These are phyloP conservation scores for Yponomeuta sedellus DNA, from an alignment of 2,888 invertebrate species.

Conservation along the genomic window DNA sequence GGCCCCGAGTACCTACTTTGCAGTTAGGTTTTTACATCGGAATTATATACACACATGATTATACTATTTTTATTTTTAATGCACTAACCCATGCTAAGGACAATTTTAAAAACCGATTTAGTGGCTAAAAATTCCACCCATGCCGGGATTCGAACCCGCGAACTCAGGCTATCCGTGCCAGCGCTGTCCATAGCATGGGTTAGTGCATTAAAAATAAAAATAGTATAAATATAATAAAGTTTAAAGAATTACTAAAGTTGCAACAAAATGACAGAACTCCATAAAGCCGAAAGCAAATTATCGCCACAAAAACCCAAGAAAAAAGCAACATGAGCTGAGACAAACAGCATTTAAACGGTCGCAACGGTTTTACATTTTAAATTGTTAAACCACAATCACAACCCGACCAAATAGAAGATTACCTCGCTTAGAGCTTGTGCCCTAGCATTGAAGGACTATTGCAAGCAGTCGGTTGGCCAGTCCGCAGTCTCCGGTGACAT, in stretches of 20 bases:
- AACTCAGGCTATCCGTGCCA: no score
- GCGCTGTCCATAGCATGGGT: no score
- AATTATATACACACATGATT: no score
- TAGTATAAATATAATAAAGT: neutral
- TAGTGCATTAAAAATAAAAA: no score
- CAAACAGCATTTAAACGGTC: neutral
- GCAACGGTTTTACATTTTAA: constrained; percentile 9
- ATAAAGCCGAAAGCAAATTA: neutral
- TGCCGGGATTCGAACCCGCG: no score
- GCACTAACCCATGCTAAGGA: no score
- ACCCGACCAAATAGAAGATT: neutral
- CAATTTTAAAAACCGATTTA: no score
- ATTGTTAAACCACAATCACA: neutral
- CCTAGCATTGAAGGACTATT: neutral
- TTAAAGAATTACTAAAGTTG: neutral
- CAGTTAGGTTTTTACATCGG: no score
- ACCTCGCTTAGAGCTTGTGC: neutral
- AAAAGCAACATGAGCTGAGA: neutral
- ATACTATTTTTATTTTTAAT: no score
- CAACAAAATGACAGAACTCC: neutral
- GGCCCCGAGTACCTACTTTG: no score
- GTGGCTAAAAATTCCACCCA: no score
- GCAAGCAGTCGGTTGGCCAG: neutral
- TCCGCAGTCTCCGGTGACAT: constrained; percentile 3
- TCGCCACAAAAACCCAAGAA: neutral